phyloP scores from a whole-genome alignment of 2,797 vertebrate genomes.

The Tokudaia tokunoshimensis region DNA sequence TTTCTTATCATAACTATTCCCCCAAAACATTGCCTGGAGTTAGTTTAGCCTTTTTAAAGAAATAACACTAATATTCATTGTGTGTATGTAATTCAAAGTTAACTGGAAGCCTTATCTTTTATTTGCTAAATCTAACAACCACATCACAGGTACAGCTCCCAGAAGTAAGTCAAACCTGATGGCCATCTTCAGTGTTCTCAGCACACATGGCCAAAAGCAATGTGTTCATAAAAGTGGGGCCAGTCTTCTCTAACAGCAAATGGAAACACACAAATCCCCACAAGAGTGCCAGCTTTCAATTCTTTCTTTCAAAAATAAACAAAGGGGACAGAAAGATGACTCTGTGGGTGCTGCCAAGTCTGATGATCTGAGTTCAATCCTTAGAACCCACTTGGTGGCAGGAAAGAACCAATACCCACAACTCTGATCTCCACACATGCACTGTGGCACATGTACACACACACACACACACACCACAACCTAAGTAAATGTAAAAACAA shows the following conservation, averaged over 20 bases:
- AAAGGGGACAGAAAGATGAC: neutral
- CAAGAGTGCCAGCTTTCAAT: neutral
- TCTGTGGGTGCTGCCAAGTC: neutral
- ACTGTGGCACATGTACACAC: no score
- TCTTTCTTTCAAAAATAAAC: conserved; percentile 58
- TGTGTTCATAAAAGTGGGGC: neutral
- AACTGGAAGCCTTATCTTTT: conserved; percentile 6
- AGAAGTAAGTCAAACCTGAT: conserved; percentile 28
- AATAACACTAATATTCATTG: neutral
- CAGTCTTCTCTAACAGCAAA: neutral
- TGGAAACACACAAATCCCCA: neutral
- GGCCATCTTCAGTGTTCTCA: conserved; percentile 43
- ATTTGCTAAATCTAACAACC: conserved; percentile 5
- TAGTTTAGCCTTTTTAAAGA: conserved; percentile 39
- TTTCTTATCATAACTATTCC: conserved; percentile 22
- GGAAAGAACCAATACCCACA: neutral
- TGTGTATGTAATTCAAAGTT: conserved; percentile 41
- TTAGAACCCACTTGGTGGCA: neutral
- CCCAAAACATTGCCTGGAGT: conserved; percentile 21
- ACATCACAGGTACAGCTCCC: neutral
- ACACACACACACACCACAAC: neutral
- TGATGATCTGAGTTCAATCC: neutral
- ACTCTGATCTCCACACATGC: neutral
- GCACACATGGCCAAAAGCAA: neutral
- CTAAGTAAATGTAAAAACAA: neutral